phyloP scores from a whole-genome alignment of 2,113 vertebrate genomes.

The Chiloscyllium plagiosum region DNA sequence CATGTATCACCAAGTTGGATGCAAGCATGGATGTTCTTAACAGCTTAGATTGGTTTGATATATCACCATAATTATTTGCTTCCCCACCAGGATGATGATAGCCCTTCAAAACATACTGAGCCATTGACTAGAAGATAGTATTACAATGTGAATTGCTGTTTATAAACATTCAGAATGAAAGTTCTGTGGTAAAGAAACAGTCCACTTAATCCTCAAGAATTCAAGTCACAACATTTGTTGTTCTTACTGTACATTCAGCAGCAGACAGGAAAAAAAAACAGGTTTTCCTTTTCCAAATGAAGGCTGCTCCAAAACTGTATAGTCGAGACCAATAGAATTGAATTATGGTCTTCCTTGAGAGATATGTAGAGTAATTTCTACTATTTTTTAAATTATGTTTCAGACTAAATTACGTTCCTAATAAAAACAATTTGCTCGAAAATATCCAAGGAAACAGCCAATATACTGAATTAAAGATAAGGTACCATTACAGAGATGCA shows the following conservation, averaged over 20 bases:
- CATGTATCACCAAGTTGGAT: background rate
- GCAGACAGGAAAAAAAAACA: background rate
- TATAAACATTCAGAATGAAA: slow-evolving; percentile 27
- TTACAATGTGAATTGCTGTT: slow-evolving; percentile 5
- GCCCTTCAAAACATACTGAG: background rate
- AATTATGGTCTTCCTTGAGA: background rate
- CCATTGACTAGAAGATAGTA: background rate
- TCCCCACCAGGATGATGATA: slow-evolving; percentile 30
- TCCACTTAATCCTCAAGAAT: slow-evolving; percentile 2
- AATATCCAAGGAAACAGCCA: background rate
- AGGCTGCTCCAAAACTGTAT: background rate
- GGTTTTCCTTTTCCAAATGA: background rate
- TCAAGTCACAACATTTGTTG: slow-evolving; percentile 21
- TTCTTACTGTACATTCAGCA: background rate
- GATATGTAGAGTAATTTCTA: background rate
- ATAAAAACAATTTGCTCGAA: background rate
- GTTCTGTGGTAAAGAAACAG: background rate
- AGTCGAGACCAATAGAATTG: too few species aligned
- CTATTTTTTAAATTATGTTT: background rate
- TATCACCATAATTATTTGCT: slow-evolving; percentile 27
- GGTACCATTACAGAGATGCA: background rate
- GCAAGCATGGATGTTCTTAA: slow-evolving; percentile 11
- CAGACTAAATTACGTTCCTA: background rate
- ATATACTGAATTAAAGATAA: background rate
- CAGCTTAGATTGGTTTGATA: slow-evolving; percentile 24